Evolutionary conservation across 2,888 invertebrate species (phyloP), one percentile per base, ranked within the genome.

Genomic region (Fragum whitleyi): DNA sequence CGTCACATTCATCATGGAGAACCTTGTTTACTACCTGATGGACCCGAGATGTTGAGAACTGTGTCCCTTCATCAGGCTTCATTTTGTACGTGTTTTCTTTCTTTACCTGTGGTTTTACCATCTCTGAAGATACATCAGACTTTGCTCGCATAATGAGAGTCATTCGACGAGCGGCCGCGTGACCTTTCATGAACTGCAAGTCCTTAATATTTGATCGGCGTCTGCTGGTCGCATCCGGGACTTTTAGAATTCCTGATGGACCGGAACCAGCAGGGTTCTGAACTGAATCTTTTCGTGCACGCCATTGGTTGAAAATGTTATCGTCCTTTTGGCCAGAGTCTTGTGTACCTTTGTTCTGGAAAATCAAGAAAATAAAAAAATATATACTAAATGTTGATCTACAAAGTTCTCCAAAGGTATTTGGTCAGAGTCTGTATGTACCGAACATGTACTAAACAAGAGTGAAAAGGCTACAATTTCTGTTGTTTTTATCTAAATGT

Each of bases 81-180:
- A 86, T 82, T 81, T 87, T 88, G 74, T 87, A 89, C 26, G 89
- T 89, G 80, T 88, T 88, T 68, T 89, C 88, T 72, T 86, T 77
- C 36, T 78, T 74, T 9, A 82, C 61, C 32, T 79, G 77, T 0
- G 85, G 86, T 74, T 83, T 86, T 3, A 69, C 1, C 26, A 76
- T 79, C 9, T 86, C 86, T 7, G 79, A 68, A 16, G 79, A 84
- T n/a, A 79, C 55, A 36, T 81, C 82, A 0, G 85, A 81, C 36
- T 85, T 85, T 19, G 81, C 81, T 5, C 85, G 68, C 32, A 77
- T 73, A 19, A 76, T 71, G 9, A 85, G 23, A 0, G 84, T 84
- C 73, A 84, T 53, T 5, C 85, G 71, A 7, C 85, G 70, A 6
- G 75, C n/a, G 1, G 68, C 61, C 36, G 67, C 65, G 1, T 32